These are phyloP conservation scores for Echinarachnius parma DNA, from an alignment of 53 echinoderm and acorn worm genomes.

Conservation along the genomic window DNA sequence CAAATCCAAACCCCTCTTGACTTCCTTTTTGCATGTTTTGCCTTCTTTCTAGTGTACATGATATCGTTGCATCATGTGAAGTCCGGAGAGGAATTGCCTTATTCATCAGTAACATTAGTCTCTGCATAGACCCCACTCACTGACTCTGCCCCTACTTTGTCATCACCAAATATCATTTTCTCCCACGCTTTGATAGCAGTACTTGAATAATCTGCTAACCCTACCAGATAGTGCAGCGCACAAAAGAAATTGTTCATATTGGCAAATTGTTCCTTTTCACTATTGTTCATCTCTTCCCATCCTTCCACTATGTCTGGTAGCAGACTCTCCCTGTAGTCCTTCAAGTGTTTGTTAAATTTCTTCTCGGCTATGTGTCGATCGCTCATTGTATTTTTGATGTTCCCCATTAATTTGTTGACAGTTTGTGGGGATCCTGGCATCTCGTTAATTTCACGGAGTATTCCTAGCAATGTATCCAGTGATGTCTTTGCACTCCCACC, in stretches of 20 bases:
- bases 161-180: conserved; percentile 48
- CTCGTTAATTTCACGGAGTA: conserved; percentile 11
- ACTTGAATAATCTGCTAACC: conserved; percentile 41
- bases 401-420: conserved; percentile 9
- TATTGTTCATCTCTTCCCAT: conserved; percentile 31
- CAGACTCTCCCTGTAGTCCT: conserved; percentile 35
- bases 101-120: no score
- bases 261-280: neutral
- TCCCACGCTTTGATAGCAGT: conserved; percentile 44
- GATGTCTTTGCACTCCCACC: conserved; percentile 23
- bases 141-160: conserved; percentile 30
- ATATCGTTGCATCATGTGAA: no score
- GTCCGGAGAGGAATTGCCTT: no score
- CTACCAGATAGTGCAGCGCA: conserved; percentile 58
- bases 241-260: conserved; percentile 53
- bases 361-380: conserved; percentile 41
- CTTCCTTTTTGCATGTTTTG: no score
- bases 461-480: conserved; percentile 2
- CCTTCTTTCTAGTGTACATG: no score
- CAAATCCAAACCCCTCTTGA: no score
- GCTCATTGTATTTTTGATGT: conserved; percentile 55
- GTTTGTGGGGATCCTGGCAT: neutral
- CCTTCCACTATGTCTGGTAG: conserved; percentile 36
- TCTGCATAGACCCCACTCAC: conserved; percentile 1
- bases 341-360: conserved; percentile 43